These are phyloP conservation scores for Tipula lateralis DNA, from an alignment of 2,888 invertebrate genomes.

Conservation along the genomic window DNA sequence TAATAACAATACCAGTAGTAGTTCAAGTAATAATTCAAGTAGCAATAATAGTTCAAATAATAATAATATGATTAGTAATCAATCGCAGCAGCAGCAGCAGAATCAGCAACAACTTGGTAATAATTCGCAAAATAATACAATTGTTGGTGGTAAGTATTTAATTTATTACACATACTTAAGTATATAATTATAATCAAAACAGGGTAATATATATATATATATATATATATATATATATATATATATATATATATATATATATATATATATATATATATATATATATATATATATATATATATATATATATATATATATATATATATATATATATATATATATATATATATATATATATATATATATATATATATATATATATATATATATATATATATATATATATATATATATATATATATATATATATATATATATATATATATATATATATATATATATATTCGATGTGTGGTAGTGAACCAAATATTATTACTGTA, in stretches of 20 bases:
- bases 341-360: slow-evolving; percentile 24
- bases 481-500: no score
- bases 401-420: slow-evolving; percentile 15
- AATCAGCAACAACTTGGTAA: not conserved
- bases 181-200: no score
- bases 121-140: not conserved
- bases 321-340: slow-evolving; percentile 12
- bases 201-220: no score
- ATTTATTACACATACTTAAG: no score
- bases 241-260: slow-evolving; percentile 20
- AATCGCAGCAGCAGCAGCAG: not conserved
- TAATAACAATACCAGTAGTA: not conserved
- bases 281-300: not conserved
- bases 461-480: no score
- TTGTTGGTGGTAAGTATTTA: not conserved
- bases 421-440: slow-evolving; percentile 24
- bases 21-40: not conserved
- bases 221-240: slow-evolving; percentile 13
- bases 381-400: not conserved
- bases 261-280: slow-evolving; percentile 13
- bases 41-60: not conserved
- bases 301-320: slow-evolving; percentile 24
- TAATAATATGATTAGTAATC: not conserved
- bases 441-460: slow-evolving; percentile 24
- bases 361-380: slow-evolving; percentile 13